A percentile compares a stretch with the other conserved stretches of the same genome.
phyloP scores from a whole-genome alignment of 2,797 vertebrate genomes.

The Hydrophis major region DNA sequence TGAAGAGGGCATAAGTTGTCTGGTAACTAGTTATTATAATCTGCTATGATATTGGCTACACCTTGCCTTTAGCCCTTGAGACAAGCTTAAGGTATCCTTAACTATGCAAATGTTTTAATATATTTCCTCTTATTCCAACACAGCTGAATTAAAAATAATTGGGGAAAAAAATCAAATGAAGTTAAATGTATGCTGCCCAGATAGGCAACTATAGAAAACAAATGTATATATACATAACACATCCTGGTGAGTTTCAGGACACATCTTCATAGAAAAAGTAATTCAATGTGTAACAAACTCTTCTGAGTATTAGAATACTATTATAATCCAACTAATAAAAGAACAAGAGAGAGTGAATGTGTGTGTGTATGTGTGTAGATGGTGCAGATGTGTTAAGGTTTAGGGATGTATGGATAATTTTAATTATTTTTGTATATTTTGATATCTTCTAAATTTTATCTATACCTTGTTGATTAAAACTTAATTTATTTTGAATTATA shows the following conservation, averaged over 20 bases:
- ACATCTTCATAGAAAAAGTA: neutral
- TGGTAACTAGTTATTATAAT: too few relatives aligned
- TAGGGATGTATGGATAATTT: neutral
- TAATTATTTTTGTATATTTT: neutral
- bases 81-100: too few relatives aligned
- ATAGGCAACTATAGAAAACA: too few relatives aligned
- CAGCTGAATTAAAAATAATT: too few relatives aligned
- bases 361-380: neutral
- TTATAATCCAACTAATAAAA: neutral
- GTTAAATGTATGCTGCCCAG: too few relatives aligned
- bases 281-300: neutral
- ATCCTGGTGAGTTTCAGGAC: neutral
- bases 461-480: neutral
- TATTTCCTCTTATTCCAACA: too few relatives aligned
- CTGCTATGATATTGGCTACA: too few relatives aligned
- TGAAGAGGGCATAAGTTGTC: too few relatives aligned
- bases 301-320: neutral
- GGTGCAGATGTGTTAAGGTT: neutral
- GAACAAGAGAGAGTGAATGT: neutral
- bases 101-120: too few relatives aligned
- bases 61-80: too few relatives aligned
- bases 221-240: neutral
- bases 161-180: too few relatives aligned
- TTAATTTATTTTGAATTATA: neutral
- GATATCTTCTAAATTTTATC: neutral